Evolutionary conservation across 1,140 invertebrate species (phyloP).

Genomic region (Cryptotermes secundus): DNA sequence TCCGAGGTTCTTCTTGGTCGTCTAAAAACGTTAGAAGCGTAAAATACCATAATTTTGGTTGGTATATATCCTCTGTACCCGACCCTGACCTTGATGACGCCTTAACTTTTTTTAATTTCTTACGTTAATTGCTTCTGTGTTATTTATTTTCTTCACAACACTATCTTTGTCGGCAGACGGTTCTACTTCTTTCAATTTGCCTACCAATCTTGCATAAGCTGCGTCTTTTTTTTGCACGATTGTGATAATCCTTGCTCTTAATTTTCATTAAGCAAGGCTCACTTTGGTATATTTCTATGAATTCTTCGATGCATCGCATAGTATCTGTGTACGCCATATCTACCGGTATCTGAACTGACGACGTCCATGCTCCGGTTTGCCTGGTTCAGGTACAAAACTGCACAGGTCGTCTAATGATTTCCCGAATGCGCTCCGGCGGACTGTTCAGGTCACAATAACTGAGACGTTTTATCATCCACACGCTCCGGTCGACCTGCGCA

Average conservation of each 20-base stretch:
- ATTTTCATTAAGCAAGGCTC: conserved; percentile 43
- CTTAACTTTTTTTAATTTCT: conserved; percentile 43
- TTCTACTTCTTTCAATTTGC: conserved; percentile 42
- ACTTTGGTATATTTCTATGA: conserved; percentile 42
- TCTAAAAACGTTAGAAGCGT: conserved; percentile 41
- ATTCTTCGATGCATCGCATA: too few species aligned
- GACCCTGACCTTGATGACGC: conserved; percentile 39
- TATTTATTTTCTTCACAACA: conserved; percentile 44
- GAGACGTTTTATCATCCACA: too few species aligned
- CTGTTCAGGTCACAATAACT: too few species aligned
- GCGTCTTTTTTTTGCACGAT: conserved; percentile 42
- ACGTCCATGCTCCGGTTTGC: too few species aligned
- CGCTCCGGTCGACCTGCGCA: too few species aligned
- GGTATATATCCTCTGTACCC: conserved; percentile 41
- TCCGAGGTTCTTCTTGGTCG: conserved; percentile 39
- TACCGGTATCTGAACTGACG: too few species aligned
- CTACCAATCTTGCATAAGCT: conserved; percentile 40
- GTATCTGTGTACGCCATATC: too few species aligned
- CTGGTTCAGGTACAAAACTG: too few species aligned
- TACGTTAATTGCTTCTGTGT: conserved; percentile 41
- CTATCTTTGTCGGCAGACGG: conserved; percentile 38
- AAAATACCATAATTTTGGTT: conserved; percentile 42
- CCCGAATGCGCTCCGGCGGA: too few species aligned
- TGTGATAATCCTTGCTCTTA: conserved; percentile 42
- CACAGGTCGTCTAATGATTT: too few species aligned